phyloP scores from a whole-genome alignment of 2,888 invertebrate genomes.

The Leptinotarsa juncta region DNA sequence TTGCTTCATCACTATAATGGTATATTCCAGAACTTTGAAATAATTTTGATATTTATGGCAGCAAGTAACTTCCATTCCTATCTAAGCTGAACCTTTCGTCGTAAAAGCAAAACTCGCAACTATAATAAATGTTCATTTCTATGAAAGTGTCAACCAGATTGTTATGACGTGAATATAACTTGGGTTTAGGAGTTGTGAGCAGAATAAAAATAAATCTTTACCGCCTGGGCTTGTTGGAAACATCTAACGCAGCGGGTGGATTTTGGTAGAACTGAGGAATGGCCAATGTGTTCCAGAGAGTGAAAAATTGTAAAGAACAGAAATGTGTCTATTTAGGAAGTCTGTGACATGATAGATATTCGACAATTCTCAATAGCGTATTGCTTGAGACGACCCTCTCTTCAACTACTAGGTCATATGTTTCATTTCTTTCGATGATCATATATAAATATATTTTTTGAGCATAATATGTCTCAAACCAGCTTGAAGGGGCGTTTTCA shows the following conservation, averaged over 20 bases:
- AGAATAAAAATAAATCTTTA: conserved; percentile 16
- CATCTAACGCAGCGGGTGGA: neutral
- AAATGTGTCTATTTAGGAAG: conserved; percentile 9
- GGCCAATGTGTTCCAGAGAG: neutral
- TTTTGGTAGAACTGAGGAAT: conserved; percentile 9
- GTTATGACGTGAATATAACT: conserved; percentile 16
- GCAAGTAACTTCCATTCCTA: neutral
- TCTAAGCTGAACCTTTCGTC: neutral
- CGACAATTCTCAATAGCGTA: neutral
- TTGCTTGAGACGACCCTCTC: neutral
- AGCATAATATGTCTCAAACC: no score
- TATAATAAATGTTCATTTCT: conserved; percentile 14
- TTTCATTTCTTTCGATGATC: no score
- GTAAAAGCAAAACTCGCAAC: conserved; percentile 5
- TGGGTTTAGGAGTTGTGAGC: conserved; percentile 7
- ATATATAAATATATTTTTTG: no score
- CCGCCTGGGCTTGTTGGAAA: conserved; percentile 1
- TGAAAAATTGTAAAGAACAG: conserved; percentile 3
- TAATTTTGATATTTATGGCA: neutral
- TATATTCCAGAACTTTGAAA: neutral
- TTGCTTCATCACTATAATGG: no score
- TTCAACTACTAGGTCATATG: no score
- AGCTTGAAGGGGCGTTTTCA: no score
- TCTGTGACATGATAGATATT: neutral
- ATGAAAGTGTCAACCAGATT: conserved; percentile 18